Evolutionary conservation across 2,113 vertebrate species (phyloP), one percentile per base, ranked within the genome.

Genomic region (Haemorhous mexicanus): DNA sequence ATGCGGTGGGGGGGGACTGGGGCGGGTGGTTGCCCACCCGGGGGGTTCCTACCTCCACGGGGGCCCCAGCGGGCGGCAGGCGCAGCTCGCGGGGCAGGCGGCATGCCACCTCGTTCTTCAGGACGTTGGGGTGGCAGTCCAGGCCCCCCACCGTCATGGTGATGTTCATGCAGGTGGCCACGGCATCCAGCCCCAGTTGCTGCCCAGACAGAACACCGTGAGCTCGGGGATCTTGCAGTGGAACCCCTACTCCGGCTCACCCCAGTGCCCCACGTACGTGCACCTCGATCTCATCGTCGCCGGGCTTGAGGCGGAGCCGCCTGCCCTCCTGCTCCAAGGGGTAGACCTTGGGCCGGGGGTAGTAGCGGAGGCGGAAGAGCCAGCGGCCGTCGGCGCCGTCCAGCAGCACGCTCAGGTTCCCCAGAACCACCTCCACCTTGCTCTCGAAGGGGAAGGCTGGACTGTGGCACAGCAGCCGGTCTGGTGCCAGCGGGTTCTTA

Each of bases 91-190:
- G 97, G 47, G 99, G 98, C 86, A 99, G 97, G 58, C 97, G 98
- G 93, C 99, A 99, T 7, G 98, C 98, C 86, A 99, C 98, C 91
- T 99, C 98, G 5, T 99, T 99, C 49, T 99, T 98, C 95, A 98
- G 96, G 89, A 99, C 97, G 33, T 97, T 98, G 35, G 98, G 98
- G 53, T 98, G 98, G 97, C 99, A 99, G 91, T 98, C 96, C 41
- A 84, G 94, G n/a, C 97, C 98, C 22, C 97, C 98, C 94, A 99
- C 97, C 0, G 96, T 99, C 98, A 99, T 98, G 46, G 97, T 97
- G 96, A 99, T 97, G 84, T 97, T 98, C 98, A 99, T 98, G 46
- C 99, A 99, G 72, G 94, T 66, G 43, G 97, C 98, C 94, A 99
- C 97, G 3, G 98, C 87, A 3, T 98, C 97, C 93, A 99, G 97